Conservation (phyloP, 2,113 vertebrate genomes). For the Anthoscopus minutus region DNA sequence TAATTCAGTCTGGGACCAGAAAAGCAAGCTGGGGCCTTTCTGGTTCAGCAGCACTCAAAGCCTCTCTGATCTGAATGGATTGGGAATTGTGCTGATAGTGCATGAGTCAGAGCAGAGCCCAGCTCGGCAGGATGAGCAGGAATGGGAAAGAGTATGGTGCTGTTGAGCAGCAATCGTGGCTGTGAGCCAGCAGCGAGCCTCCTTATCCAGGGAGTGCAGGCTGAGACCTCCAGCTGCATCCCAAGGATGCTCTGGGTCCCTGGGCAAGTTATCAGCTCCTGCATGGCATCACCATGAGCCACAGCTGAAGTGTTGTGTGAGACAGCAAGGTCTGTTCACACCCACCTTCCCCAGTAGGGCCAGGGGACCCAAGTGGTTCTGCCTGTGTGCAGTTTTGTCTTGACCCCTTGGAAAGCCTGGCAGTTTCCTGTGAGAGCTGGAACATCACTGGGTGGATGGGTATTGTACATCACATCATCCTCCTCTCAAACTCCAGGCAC, state of each 20-base stretch:
- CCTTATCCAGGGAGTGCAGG: rapidly evolving
- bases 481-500: not conserved
- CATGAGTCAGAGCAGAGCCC: slow-evolving; percentile 53
- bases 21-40: slow-evolving; percentile 17
- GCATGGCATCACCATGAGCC: rapidly evolving
- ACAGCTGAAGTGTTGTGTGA: not conserved
- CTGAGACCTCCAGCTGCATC: not conserved
- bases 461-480: not conserved
- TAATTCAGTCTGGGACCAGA: slow-evolving; percentile 42
- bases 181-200: not conserved
- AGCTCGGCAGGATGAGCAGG: slow-evolving; percentile 46
- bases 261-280: rapidly evolving
- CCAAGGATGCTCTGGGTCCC: not conserved
- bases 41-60: slow-evolving; percentile 55
- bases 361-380: not conserved
- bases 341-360: not conserved
- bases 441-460: not conserved
- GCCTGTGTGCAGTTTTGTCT: rapidly evolving
- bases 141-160: not conserved
- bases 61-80: slow-evolving; percentile 25
- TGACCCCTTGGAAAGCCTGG: not conserved
- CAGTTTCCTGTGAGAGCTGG: not conserved
- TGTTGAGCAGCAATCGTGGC: not conserved
- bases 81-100: slow-evolving; percentile 43
- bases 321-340: not conserved